Evolutionary conservation across 2,797 vertebrate species (phyloP).

Genomic region (Paramormyrops hopkinsi): DNA sequence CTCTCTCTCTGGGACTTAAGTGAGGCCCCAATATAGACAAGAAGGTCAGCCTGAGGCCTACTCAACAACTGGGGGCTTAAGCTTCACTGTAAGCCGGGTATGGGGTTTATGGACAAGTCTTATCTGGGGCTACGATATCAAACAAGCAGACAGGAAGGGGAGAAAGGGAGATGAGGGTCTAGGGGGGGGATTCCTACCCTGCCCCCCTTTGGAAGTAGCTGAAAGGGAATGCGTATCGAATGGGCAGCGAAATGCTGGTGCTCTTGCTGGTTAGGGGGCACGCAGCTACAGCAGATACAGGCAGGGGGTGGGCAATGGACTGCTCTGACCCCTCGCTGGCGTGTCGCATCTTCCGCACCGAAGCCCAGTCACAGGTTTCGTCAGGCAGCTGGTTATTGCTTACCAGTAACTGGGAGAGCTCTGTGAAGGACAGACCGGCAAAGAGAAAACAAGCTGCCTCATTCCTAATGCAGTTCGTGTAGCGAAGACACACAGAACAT

Average conservation of each 20-base stretch:
- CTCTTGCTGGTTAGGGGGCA: neutral
- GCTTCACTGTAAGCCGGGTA: constrained; percentile 66
- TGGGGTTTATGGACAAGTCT: constrained; percentile 66
- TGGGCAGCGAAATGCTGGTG: neutral
- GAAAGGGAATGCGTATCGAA: constrained; percentile 11
- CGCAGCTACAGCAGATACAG: neutral
- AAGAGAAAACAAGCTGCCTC: neutral
- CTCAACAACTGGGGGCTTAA: constrained; percentile 79
- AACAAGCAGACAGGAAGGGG: constrained; percentile 45
- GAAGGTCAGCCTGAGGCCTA: constrained; percentile 81
- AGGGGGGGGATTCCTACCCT: constrained; percentile 32
- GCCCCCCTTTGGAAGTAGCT: neutral
- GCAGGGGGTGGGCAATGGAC: neutral
- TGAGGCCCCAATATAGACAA: constrained; percentile 84
- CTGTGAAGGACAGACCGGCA: neutral
- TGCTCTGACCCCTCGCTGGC: neutral
- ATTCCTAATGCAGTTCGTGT: neutral
- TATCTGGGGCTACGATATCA: constrained; percentile 61
- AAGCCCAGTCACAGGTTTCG: neutral
- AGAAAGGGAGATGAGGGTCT: constrained; percentile 42
- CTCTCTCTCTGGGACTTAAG: constrained; percentile 84
- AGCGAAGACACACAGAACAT: neutral
- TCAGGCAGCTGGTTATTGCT: neutral
- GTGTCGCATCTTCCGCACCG: neutral
- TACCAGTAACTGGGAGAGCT: neutral